Conservation (phyloP, 2,113 vertebrate genomes). For the Rostratula benghalensis region DNA sequence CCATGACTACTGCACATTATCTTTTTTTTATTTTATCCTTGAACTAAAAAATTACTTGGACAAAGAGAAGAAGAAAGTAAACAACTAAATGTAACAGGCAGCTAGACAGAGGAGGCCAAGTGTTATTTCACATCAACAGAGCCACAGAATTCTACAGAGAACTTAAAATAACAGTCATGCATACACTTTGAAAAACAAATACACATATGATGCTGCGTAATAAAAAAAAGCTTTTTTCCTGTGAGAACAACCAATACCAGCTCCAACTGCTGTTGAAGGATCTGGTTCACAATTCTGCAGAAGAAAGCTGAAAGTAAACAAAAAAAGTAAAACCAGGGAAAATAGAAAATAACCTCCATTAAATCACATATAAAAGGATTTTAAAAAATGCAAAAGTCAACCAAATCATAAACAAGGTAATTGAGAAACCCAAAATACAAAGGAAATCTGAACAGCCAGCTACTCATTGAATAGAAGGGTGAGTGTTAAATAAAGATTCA, state of each 20-base stretch:
- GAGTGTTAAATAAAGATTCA: neutral
- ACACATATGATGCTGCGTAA: neutral
- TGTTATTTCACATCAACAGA: neutral
- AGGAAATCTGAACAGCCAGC: neutral
- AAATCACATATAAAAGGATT: neutral
- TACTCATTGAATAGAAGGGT: neutral
- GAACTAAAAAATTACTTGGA: constrained; percentile 13
- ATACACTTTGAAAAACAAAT: neutral
- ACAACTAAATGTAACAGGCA: neutral
- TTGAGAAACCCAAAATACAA: neutral
- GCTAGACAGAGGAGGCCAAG: neutral
- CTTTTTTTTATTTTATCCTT: constrained; percentile 7
- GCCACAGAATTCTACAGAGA: neutral
- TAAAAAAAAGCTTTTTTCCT: neutral
- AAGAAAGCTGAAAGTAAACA: constrained; percentile 33
- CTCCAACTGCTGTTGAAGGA: constrained; percentile 44
- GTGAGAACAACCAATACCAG: constrained; percentile 1
- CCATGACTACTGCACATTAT: neutral
- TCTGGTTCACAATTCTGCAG: constrained; percentile 25
- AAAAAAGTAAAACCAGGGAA: constrained; percentile 11
- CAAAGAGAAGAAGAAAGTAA: neutral
- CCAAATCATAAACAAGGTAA: neutral
- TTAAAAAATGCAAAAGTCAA: neutral
- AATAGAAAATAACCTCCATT: neutral
- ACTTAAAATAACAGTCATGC: neutral